phyloP scores from a whole-genome alignment of 2,113 vertebrate genomes.

The Xenopus laevis region DNA sequence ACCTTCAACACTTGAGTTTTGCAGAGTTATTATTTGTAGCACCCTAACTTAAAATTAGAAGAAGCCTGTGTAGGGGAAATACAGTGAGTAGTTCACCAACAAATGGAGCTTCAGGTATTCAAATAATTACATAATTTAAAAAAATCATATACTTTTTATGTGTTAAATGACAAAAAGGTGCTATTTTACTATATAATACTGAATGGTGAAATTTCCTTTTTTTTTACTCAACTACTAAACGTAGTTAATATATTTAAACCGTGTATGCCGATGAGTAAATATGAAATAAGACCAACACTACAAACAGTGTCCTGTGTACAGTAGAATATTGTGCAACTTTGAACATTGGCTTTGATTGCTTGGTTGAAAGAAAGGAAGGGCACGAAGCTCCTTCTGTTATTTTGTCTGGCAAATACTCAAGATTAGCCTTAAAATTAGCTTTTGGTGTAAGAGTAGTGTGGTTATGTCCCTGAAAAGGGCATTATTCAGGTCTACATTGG shows the following conservation, averaged over 20 bases:
- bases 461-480: constrained; percentile 65
- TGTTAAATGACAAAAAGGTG: too few species aligned
- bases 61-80: too few species aligned
- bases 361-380: constrained; percentile 62
- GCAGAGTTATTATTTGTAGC: too few species aligned
- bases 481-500: constrained; percentile 64
- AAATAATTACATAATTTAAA: too few species aligned
- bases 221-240: neutral
- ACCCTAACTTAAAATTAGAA: too few species aligned
- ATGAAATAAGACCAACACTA: constrained; percentile 12
- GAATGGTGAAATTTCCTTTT: too few species aligned
- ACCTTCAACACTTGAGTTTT: too few species aligned
- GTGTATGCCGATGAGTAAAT: neutral
- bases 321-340: constrained; percentile 64
- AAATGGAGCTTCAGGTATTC: too few species aligned
- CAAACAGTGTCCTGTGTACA: constrained; percentile 65
- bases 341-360: constrained; percentile 63
- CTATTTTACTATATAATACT: too few species aligned
- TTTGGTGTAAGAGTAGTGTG: constrained; percentile 66
- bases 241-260: neutral
- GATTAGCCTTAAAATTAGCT: constrained; percentile 69
- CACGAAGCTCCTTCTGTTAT: constrained; percentile 59
- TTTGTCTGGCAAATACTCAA: constrained; percentile 65
- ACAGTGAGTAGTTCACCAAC: too few species aligned
- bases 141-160: too few species aligned